phyloP scores from a whole-genome alignment of 2,797 vertebrate species.

The Enteromius fasciolatus region DNA sequence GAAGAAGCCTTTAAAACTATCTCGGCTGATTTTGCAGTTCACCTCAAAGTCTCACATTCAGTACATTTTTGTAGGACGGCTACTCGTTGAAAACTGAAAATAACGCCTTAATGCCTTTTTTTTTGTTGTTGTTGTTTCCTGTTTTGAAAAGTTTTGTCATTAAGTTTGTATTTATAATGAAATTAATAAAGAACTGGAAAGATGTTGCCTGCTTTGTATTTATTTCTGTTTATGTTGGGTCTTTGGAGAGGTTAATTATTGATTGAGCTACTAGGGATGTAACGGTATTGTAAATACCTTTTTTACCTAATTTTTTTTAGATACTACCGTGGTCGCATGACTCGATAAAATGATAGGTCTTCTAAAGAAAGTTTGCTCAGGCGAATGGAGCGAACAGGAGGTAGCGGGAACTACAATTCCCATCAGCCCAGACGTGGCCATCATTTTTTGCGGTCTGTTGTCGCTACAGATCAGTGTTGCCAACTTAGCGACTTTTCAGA shows the following conservation, averaged over 20 bases:
- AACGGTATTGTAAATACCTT: no score
- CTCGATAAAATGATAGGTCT: no score
- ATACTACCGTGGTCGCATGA: no score
- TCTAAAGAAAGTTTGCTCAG: no score
- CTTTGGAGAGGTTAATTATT: neutral
- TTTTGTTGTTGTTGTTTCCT: slow-evolving; percentile 78
- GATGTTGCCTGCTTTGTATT: slow-evolving; percentile 42
- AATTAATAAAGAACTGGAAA: slow-evolving; percentile 75
- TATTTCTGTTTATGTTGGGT: neutral
- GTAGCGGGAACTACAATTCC: no score
- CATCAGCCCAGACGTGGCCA: no score
- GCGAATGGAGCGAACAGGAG: no score
- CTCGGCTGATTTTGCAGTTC: slow-evolving; percentile 37
- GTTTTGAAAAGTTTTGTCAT: slow-evolving; percentile 71
- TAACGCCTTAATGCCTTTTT: slow-evolving; percentile 84
- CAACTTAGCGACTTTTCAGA: no score
- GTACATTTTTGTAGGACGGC: slow-evolving; percentile 29
- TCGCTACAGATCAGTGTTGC: no score
- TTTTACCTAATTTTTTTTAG: no score
- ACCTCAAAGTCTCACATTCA: slow-evolving; percentile 41
- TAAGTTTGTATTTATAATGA: slow-evolving; percentile 83
- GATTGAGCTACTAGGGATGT: neutral
- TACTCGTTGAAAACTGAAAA: slow-evolving; percentile 73
- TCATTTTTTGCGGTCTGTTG: no score
- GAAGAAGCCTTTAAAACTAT: slow-evolving; percentile 36